Evolutionary conservation across 2,113 vertebrate genomes (phyloP).

Genomic region (Sapajus apella): DNA sequence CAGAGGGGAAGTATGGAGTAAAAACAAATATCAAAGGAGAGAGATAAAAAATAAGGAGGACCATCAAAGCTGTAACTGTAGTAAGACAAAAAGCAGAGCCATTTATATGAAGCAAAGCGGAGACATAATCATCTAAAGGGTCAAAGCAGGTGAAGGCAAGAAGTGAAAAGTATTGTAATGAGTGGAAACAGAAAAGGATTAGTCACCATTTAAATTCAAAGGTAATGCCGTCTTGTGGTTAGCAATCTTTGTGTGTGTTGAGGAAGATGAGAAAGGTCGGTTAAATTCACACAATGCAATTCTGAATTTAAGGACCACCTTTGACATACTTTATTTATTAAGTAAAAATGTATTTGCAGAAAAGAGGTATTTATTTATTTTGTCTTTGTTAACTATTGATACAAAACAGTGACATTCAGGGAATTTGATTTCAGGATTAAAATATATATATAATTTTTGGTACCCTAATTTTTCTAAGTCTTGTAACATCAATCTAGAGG

Average conservation of each 20-base stretch:
- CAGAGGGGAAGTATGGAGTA: background rate
- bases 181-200: background rate
- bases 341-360: background rate
- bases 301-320: background rate
- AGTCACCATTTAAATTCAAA: background rate
- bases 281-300: background rate
- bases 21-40: background rate
- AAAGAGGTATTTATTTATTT: background rate
- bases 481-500: background rate
- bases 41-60: background rate
- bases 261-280: background rate
- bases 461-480: background rate
- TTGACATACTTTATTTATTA: background rate
- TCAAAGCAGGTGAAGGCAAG: conserved; percentile 32
- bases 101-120: conserved; percentile 15
- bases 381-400: background rate
- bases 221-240: background rate
- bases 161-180: conserved; percentile 17
- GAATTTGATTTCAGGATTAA: background rate
- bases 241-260: background rate
- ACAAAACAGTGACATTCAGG: background rate
- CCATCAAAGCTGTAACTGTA: background rate
- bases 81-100: background rate
- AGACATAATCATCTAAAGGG: conserved; percentile 13
- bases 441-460: background rate